phyloP scores from a whole-genome alignment of 2,113 vertebrate species.

The Myiagra hebetior region DNA sequence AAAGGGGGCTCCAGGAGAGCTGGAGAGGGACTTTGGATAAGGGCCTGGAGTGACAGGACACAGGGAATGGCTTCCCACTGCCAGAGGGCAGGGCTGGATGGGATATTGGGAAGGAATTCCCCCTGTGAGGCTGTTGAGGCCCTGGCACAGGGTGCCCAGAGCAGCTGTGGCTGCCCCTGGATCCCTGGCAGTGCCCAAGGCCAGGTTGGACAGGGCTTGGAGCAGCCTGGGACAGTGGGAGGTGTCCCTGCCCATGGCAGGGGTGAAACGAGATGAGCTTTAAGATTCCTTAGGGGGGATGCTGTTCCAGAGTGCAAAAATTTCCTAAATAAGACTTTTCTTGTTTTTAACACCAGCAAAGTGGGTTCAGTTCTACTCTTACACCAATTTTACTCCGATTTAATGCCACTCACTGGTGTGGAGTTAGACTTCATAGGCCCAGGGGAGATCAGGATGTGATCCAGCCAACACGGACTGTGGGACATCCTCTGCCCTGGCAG shows the following conservation, averaged over 20 bases:
- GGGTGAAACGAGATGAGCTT: neutral
- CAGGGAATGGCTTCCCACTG: neutral
- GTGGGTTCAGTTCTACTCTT: neutral
- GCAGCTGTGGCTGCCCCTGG: neutral
- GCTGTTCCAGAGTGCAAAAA: neutral
- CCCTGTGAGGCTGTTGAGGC: accelerated
- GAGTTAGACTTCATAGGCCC: neutral
- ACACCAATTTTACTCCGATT: neutral
- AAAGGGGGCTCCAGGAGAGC: neutral
- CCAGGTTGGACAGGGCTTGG: neutral
- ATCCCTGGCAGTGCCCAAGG: neutral
- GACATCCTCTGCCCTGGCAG: neutral
- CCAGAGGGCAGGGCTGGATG: neutral
- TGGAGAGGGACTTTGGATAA: neutral
- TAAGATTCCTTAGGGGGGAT: neutral
- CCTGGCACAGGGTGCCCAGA: neutral
- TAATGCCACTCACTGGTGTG: neutral
- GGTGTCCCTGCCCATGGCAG: neutral
- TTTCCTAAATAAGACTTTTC: neutral
- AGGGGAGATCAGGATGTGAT: neutral
- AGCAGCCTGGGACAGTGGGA: neutral
- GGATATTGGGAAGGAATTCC: neutral
- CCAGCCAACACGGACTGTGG: neutral
- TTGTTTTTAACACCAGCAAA: neutral
- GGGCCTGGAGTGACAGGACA: neutral